A percentile compares a stretch with the other conserved stretches of the same genome.
phyloP scores from a whole-genome alignment of 2,113 vertebrate genomes.

The Bambusicola thoracicus region DNA sequence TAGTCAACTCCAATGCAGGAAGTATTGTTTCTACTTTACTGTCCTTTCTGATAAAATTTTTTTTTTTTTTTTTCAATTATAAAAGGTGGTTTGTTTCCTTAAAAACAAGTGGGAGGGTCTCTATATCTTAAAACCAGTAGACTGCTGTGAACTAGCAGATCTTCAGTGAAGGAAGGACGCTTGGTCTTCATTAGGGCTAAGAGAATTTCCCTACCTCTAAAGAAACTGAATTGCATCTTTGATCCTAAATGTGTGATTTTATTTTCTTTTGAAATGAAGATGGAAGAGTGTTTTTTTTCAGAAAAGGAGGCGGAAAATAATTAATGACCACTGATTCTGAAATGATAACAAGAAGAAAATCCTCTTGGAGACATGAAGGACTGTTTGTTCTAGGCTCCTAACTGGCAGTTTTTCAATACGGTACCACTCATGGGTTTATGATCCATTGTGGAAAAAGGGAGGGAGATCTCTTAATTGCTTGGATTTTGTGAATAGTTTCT shows the following conservation, averaged over 20 bases:
- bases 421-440: background rate
- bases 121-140: background rate
- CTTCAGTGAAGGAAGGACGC: background rate
- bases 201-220: background rate
- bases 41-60: background rate
- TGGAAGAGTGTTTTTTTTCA: background rate
- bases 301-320: background rate
- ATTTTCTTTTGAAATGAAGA: background rate
- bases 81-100: background rate
- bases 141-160: background rate
- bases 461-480: background rate
- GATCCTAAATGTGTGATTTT: background rate
- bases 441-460: background rate
- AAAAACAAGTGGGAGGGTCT: background rate
- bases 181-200: accelerated
- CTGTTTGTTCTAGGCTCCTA: background rate
- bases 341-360: background rate
- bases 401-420: background rate
- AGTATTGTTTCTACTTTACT: background rate
- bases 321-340: background rate
- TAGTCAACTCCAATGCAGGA: background rate
- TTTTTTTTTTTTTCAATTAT: background rate
- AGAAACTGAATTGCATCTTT: background rate
- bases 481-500: background rate
- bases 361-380: background rate